Conservation (phyloP, 2,888 invertebrate species). For the Neelides folsomi region DNA sequence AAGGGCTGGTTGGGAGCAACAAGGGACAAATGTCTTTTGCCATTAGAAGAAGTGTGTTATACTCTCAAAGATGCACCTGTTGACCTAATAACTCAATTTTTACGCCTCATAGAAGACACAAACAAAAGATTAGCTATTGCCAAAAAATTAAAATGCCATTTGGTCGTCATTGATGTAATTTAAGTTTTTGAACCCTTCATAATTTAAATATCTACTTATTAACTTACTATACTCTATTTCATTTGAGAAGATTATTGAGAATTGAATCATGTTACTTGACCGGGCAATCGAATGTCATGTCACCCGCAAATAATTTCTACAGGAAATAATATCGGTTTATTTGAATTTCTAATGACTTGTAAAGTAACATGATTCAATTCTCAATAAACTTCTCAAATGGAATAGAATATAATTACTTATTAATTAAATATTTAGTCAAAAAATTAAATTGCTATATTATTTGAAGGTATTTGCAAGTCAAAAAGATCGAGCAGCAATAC, state of each 20-base stretch:
- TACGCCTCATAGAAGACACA: slow-evolving; percentile 44
- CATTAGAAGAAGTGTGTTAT: slow-evolving; percentile 41
- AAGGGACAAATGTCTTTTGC: slow-evolving; percentile 40
- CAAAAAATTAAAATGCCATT: slow-evolving; percentile 51
- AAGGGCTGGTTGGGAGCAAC: slow-evolving; percentile 42
- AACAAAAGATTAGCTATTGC: slow-evolving; percentile 51
- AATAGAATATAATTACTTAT: too few species aligned
- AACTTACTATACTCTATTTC: too few species aligned
- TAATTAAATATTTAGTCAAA: background rate
- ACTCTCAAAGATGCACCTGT: slow-evolving; percentile 39
- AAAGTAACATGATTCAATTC: too few species aligned
- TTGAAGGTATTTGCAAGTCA: slow-evolving; percentile 43
- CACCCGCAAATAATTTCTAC: too few species aligned
- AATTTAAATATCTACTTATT: too few species aligned
- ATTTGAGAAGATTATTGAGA: too few species aligned
- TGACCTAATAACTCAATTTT: slow-evolving; percentile 44
- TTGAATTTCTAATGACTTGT: too few species aligned
- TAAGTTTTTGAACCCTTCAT: background rate
- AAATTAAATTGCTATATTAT: background rate
- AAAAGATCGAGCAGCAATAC: slow-evolving; percentile 49
- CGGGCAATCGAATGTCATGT: too few species aligned
- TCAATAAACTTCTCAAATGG: too few species aligned
- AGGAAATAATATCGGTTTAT: too few species aligned
- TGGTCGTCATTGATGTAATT: slow-evolving; percentile 49
- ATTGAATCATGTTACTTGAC: too few species aligned